phyloP scores from a whole-genome alignment of 2,888 invertebrate species.

The Euspilapteryx auroguttella region DNA sequence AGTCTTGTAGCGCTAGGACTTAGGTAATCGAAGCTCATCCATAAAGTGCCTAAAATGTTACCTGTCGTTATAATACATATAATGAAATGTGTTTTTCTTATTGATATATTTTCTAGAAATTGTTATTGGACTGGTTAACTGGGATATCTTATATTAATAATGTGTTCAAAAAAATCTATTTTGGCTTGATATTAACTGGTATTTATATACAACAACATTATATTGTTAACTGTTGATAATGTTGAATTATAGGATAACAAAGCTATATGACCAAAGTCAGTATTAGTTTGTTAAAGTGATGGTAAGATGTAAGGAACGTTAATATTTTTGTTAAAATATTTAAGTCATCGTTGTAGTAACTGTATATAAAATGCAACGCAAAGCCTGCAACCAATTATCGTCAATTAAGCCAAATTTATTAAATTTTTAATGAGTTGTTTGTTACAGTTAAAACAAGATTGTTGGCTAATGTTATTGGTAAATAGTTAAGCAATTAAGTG shows the following conservation, averaged over 20 bases:
- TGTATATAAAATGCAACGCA: too few relatives aligned
- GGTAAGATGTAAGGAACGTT: conserved; percentile 30
- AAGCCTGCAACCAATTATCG: too few relatives aligned
- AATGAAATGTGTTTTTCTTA: too few relatives aligned
- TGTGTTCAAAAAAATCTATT: conserved; percentile 50
- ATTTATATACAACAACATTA: conserved; percentile 47
- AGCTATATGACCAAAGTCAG: conserved; percentile 63
- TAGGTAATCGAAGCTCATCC: too few relatives aligned
- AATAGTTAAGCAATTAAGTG: conserved; percentile 49
- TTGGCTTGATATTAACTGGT: conserved; percentile 46
- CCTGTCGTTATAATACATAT: conserved; percentile 54
- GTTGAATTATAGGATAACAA: conserved; percentile 55
- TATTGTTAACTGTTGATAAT: conserved; percentile 55
- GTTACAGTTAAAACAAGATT: too few relatives aligned
- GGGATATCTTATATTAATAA: conserved; percentile 31
- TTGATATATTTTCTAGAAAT: too few relatives aligned
- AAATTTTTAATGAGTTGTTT: too few relatives aligned
- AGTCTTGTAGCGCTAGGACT: conserved; percentile 2
- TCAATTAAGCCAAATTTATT: too few relatives aligned
- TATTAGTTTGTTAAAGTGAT: conserved; percentile 53
- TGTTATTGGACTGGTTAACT: conserved; percentile 20
- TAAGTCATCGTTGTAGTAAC: conserved; percentile 44
- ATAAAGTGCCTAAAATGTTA: conserved; percentile 59
- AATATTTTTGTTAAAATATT: conserved; percentile 30
- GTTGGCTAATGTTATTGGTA: conserved; percentile 58